Evolutionary conservation across 2,888 invertebrate species (phyloP).

Genomic region (Agapostemon virescens): DNA sequence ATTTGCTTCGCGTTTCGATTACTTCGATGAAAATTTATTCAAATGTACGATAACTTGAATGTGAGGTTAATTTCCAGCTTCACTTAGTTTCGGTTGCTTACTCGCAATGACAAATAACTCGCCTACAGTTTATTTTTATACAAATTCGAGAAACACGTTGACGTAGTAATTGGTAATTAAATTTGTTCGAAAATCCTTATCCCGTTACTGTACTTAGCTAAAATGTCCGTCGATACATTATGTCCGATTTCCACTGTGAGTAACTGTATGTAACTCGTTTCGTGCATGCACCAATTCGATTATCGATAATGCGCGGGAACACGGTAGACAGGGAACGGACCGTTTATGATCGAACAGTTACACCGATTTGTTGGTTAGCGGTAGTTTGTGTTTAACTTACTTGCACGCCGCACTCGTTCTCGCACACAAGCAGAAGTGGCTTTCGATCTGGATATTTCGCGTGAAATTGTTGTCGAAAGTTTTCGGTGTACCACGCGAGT

Average conservation of each 20-base stretch:
- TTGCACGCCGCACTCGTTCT: slow-evolving; percentile 90
- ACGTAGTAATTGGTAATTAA: not conserved
- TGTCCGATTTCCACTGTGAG: not conserved
- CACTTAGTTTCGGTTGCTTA: too few relatives aligned
- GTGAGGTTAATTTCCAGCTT: too few relatives aligned
- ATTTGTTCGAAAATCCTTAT: not conserved
- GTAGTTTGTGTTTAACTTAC: slow-evolving; percentile 78
- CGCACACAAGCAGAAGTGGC: slow-evolving; percentile 86
- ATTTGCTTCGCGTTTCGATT: too few relatives aligned
- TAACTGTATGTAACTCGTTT: not conserved
- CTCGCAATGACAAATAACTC: too few relatives aligned
- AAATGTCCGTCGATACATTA: not conserved
- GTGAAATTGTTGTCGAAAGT: slow-evolving; percentile 87
- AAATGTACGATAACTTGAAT: too few relatives aligned
- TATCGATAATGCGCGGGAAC: not conserved
- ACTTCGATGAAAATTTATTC: too few relatives aligned
- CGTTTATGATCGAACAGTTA: not conserved
- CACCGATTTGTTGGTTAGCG: not conserved
- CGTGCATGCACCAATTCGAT: not conserved
- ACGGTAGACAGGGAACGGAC: not conserved
- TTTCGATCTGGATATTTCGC: slow-evolving; percentile 83
- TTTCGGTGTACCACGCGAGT: slow-evolving; percentile 88
- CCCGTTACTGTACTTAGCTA: not conserved
- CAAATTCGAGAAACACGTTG: not conserved
- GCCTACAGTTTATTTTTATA: not conserved